Conservation (phyloP, 2,888 invertebrate species). For the Orthonychiurus folsomi region DNA sequence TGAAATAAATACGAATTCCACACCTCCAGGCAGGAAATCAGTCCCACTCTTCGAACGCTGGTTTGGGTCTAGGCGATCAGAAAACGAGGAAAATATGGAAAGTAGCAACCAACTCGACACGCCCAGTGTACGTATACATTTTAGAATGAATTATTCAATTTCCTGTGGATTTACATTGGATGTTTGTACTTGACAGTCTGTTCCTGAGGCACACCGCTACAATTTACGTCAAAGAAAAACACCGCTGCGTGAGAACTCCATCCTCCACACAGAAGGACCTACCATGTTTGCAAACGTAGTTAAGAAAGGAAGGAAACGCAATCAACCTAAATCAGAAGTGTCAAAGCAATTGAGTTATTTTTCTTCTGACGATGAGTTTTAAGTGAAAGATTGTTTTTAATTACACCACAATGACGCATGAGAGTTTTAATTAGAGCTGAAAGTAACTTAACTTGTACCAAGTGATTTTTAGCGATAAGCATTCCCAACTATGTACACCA, state of each 20-base stretch:
- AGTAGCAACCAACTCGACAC: neutral
- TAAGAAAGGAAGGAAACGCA: constrained; percentile 8
- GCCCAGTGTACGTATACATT: neutral
- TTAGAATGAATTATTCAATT: neutral
- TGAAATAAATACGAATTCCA: neutral
- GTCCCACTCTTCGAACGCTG: neutral
- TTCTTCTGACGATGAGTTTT: constrained; percentile 28
- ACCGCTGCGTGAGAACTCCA: constrained; percentile 10
- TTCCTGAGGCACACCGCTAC: constrained; percentile 17
- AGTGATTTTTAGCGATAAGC: too few species aligned
- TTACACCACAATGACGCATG: too few species aligned
- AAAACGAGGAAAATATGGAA: neutral
- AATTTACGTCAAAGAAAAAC: constrained; percentile 23
- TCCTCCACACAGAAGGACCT: constrained; percentile 19
- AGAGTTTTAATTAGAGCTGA: constrained; percentile 14
- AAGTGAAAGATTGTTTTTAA: too few species aligned
- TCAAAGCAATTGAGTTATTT: constrained; percentile 14
- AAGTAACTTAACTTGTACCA: neutral
- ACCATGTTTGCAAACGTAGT: constrained; percentile 22
- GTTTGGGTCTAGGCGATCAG: neutral
- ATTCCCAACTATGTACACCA: too few species aligned
- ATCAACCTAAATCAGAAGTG: neutral
- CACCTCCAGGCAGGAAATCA: neutral
- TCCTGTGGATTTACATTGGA: neutral
- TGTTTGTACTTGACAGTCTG: neutral